A percentile compares a stretch with the other conserved stretches of the same genome.
Conservation (phyloP, 2,888 invertebrate species). For the Coremacera marginata region DNA sequence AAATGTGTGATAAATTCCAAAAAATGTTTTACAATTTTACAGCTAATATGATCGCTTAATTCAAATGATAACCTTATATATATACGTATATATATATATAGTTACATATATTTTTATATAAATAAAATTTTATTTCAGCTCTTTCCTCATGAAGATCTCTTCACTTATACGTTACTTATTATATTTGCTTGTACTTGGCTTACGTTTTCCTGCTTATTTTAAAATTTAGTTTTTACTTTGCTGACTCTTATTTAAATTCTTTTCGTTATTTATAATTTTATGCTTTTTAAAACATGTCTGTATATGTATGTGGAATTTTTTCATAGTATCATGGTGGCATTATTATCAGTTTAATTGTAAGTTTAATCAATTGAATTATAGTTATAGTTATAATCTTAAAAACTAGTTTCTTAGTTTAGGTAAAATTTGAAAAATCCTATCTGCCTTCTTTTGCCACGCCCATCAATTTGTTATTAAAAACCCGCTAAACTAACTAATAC, state of each 20-base stretch:
- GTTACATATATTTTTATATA: too few relatives aligned
- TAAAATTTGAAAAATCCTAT: background rate
- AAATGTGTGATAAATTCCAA: background rate
- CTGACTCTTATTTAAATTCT: too few relatives aligned
- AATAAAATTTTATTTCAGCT: too few relatives aligned
- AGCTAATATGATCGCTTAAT: background rate
- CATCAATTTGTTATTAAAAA: conserved; percentile 3
- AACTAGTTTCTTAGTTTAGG: background rate
- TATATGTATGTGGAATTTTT: background rate
- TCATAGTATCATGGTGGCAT: background rate
- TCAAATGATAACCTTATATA: background rate
- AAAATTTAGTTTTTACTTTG: too few relatives aligned
- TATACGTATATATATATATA: too few relatives aligned
- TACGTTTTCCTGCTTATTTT: too few relatives aligned
- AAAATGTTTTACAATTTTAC: background rate
- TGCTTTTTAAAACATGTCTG: background rate
- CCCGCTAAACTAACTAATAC: background rate
- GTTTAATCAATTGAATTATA: background rate
- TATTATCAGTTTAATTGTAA: background rate
- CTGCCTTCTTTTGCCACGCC: background rate
- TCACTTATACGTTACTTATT: too few relatives aligned
- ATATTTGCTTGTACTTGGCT: too few relatives aligned
- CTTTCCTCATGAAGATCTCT: too few relatives aligned
- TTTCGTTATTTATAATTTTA: background rate
- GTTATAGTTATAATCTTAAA: background rate